Base-by-base conservation (phyloP, 2,797 vertebrate genomes). In the Girardinus metallicus region DNA sequence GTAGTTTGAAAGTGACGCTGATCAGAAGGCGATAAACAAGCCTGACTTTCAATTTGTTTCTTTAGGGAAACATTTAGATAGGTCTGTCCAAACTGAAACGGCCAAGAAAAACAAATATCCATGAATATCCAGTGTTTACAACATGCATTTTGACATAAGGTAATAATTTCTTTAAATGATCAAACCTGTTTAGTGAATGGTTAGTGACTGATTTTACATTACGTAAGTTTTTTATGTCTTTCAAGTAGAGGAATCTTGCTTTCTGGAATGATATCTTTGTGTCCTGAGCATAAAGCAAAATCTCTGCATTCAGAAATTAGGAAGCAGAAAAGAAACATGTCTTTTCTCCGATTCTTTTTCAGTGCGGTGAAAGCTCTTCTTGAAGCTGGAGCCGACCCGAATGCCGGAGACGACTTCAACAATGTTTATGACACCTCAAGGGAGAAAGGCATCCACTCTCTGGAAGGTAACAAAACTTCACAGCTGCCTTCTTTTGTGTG, bases 341-440 rank as follows among this genome's bases (percentile, higher is more conserved):
- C 70, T 46, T 81, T 29, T 83, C 4, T 74, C 73, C 11, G 70
- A n/a, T 75, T 84, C 3, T 78, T 71, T 85, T 12, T 10, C 94
- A 99, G 98, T 4, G 94, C 96, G 86, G 95, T 99, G 75, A 96
- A 96, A 89, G 90, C 95, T 75, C 95, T 99, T 75, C 95, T 99
- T 0, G 95, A 96, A 15, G 96, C 97, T 0, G 96, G 97, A 0
- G 97, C 97, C 0, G 97, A 99, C 83, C 97, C 97, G 18, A 98
- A 98, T 86, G 94, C 97, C 0, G 98, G 98, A 0, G 98, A 99
- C 8, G 91, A 98, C 77, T 99, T 99, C 95, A 98, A 95, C 94
- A 99, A 96, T 5, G 97, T 99, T 75, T 98, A 98, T 9, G 97
- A 98, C 91, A 96, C 94, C 0, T 97, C 98, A 13, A 96, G 97